Conservation (phyloP, 2,113 vertebrate genomes). For the Gasterosteus nipponicus region DNA sequence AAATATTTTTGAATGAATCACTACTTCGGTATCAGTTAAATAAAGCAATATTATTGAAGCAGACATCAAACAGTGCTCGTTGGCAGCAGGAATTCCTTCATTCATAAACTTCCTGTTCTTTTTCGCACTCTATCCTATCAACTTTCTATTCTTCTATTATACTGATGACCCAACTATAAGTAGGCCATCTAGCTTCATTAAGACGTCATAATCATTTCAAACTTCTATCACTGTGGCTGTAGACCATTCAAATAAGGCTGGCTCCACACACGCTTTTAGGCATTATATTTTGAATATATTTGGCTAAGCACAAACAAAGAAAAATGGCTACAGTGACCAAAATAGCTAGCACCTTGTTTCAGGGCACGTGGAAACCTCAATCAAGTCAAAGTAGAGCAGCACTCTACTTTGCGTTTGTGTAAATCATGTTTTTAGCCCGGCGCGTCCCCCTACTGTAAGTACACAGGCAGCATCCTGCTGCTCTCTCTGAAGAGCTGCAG, state of each 20-base stretch:
- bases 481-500: constrained; percentile 29
- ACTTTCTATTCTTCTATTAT: constrained; percentile 3
- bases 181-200: constrained; percentile 21
- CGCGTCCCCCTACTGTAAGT: constrained; percentile 7
- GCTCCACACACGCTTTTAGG: background rate
- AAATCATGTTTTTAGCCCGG: constrained; percentile 1
- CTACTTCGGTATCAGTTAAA: background rate
- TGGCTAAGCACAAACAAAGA: background rate
- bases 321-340: background rate
- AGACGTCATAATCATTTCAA: constrained; percentile 20
- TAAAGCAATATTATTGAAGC: background rate
- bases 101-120: constrained; percentile 16
- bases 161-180: background rate
- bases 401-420: constrained; percentile 15
- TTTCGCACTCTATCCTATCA: constrained; percentile 10
- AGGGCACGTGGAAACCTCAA: background rate
- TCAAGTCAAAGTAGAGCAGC: background rate
- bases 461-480: constrained; percentile 32
- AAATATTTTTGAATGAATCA: background rate
- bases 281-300: background rate
- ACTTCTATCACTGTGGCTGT: constrained; percentile 2
- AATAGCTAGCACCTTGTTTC: background rate
- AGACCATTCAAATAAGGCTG: background rate
- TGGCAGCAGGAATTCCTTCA: background rate
- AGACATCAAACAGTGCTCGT: background rate